Percentiles rank a stretch among this genome's conserved stretches.
These are phyloP conservation scores for Patagioenas fasciata DNA, from an alignment of 2,113 vertebrate species.

Conservation along the genomic window DNA sequence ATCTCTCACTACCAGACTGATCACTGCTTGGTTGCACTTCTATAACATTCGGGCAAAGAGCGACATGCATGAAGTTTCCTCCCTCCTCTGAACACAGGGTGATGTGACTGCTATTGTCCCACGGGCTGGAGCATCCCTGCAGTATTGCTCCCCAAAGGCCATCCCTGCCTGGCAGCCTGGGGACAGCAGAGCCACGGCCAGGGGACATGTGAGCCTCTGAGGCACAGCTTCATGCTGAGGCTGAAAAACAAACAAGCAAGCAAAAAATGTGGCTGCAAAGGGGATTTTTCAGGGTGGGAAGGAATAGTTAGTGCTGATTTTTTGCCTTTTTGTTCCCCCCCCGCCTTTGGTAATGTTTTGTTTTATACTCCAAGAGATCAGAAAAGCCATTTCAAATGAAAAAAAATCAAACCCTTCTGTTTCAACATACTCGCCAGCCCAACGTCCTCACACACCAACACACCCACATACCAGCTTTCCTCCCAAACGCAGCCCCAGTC, in stretches of 20 bases:
- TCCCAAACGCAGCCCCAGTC: not conserved
- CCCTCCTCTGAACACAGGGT: accelerated
- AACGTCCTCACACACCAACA: not conserved
- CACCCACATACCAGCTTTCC: slow-evolving; percentile 24
- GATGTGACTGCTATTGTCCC: accelerated
- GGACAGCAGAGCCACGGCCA: accelerated
- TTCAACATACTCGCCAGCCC: not conserved
- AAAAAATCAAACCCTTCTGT: slow-evolving; percentile 42
- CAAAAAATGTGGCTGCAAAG: not conserved
- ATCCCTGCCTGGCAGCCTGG: not conserved
- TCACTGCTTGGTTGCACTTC: not conserved
- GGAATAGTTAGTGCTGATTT: not conserved
- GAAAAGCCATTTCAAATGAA: slow-evolving; percentile 26
- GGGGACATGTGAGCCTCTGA: not conserved
- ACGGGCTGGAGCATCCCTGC: accelerated
- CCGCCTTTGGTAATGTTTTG: not conserved
- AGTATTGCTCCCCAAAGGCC: accelerated
- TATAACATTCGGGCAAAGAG: not conserved
- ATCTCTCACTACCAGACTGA: not conserved
- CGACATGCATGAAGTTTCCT: not conserved
- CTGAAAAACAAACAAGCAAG: not conserved
- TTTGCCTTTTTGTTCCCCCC: accelerated
- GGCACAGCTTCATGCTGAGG: accelerated
- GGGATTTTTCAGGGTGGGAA: slow-evolving; percentile 18
- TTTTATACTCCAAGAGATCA: not conserved